A percentile compares a stretch with the other conserved stretches of the same genome.
Conservation (phyloP, 2,797 vertebrate species). For the Fistularia commersonii region DNA sequence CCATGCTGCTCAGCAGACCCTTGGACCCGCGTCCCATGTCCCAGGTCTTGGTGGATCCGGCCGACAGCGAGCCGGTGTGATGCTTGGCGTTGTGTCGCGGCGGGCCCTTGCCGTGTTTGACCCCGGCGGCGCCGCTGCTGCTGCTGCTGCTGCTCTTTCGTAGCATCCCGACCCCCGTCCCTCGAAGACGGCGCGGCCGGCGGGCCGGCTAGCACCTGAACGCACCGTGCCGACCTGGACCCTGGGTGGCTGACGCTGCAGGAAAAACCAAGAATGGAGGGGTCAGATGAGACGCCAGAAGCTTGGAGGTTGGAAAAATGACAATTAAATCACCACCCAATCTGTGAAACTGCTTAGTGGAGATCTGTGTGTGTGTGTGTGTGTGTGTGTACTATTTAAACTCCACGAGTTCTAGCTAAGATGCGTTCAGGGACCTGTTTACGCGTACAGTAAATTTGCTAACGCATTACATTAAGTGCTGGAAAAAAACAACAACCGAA, state of each 20-base stretch:
- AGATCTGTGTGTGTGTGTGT: too few relatives aligned
- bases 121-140: slow-evolving; percentile 40
- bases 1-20: slow-evolving; percentile 78
- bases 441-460: too few relatives aligned
- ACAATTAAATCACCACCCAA: too few relatives aligned
- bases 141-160: slow-evolving; percentile 68
- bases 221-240: slow-evolving; percentile 38
- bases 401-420: too few relatives aligned
- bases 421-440: too few relatives aligned
- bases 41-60: slow-evolving; percentile 74
- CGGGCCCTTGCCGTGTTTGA: slow-evolving; percentile 74
- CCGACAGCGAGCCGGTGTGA: slow-evolving; percentile 70
- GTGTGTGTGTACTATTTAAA: too few relatives aligned
- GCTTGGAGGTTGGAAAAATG: too few relatives aligned
- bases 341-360: too few relatives aligned
- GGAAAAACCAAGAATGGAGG: not conserved
- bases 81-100: slow-evolving; percentile 70
- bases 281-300: too few relatives aligned
- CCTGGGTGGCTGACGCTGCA: slow-evolving; percentile 19
- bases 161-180: slow-evolving; percentile 52
- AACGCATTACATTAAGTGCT: too few relatives aligned
- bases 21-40: slow-evolving; percentile 81
- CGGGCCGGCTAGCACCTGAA: slow-evolving; percentile 41
- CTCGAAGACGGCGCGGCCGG: slow-evolving; percentile 33
- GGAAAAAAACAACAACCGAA: too few relatives aligned